Conservation (phyloP, 2,888 invertebrate genomes). For the Drosophila meridionalis region DNA sequence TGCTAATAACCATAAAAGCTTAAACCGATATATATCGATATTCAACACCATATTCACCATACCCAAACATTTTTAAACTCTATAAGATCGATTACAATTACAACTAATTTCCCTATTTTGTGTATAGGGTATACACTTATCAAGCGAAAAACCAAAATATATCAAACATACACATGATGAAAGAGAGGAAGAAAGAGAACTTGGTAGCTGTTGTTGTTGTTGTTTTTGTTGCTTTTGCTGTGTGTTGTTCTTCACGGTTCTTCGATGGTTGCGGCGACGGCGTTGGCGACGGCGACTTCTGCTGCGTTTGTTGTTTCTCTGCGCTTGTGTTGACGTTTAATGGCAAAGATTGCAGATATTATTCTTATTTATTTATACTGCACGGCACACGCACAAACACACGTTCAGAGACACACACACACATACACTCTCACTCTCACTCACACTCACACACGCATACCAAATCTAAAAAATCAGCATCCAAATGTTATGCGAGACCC, state of each 20-base stretch:
- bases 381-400: slow-evolving; percentile 33
- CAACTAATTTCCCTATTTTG: background rate
- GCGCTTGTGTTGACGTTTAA: slow-evolving; percentile 54
- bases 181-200: slow-evolving; percentile 7
- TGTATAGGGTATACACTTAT: slow-evolving; percentile 3
- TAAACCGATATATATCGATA: background rate
- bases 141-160: background rate
- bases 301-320: slow-evolving; percentile 26
- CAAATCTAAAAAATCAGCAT: slow-evolving; percentile 63
- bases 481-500: slow-evolving; percentile 65
- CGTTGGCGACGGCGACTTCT: slow-evolving; percentile 14
- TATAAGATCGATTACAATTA: background rate
- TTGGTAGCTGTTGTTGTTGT: background rate
- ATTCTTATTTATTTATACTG: slow-evolving; percentile 74
- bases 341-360: slow-evolving; percentile 73
- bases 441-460: background rate
- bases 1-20: background rate
- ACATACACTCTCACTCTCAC: slow-evolving; percentile 4
- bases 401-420: slow-evolving; percentile 16
- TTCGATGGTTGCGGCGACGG: slow-evolving; percentile 23
- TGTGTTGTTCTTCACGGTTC: slow-evolving; percentile 47
- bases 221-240: background rate
- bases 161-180: slow-evolving; percentile 67
- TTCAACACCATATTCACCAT: background rate
- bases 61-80: background rate